These are phyloP conservation scores for Macrostomum lignano DNA, from an alignment of 1,140 invertebrate species.

Conservation along the genomic window DNA sequence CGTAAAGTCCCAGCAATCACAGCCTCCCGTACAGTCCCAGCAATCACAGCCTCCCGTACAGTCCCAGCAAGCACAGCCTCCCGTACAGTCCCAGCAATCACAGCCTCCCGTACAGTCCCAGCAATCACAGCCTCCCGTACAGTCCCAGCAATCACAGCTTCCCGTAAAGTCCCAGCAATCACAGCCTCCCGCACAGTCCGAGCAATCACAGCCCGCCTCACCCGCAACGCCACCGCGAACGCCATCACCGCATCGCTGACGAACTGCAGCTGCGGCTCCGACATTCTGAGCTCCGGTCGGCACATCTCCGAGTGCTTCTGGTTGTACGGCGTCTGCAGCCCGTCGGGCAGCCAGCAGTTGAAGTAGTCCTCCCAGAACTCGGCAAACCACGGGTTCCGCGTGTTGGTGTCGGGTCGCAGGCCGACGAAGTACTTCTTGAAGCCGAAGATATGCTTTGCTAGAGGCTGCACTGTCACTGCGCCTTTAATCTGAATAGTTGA, in stretches of 20 bases:
- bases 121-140: too few species aligned
- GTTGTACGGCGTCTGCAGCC: conserved; percentile 49
- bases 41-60: too few species aligned
- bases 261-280: conserved; percentile 58
- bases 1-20: too few species aligned
- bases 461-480: conserved; percentile 62
- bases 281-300: conserved; percentile 36
- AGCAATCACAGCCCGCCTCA: too few species aligned
- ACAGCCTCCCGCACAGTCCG: too few species aligned
- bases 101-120: too few species aligned
- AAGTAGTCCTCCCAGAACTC: conserved; percentile 67
- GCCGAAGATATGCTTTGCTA: conserved; percentile 51
- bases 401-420: conserved; percentile 53
- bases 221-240: conserved; percentile 53
- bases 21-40: too few species aligned
- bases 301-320: conserved; percentile 34
- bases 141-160: too few species aligned
- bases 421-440: conserved; percentile 61
- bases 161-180: too few species aligned
- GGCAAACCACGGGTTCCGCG: conserved; percentile 65
- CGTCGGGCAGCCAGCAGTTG: conserved; percentile 31
- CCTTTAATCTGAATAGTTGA: conserved; percentile 44
- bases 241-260: conserved; percentile 68
- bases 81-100: too few species aligned
- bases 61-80: too few species aligned